Evolutionary conservation across 1,140 invertebrate genomes (phyloP), one percentile per base, ranked within the genome.

Genomic region (Drosophila ambigua): DNA sequence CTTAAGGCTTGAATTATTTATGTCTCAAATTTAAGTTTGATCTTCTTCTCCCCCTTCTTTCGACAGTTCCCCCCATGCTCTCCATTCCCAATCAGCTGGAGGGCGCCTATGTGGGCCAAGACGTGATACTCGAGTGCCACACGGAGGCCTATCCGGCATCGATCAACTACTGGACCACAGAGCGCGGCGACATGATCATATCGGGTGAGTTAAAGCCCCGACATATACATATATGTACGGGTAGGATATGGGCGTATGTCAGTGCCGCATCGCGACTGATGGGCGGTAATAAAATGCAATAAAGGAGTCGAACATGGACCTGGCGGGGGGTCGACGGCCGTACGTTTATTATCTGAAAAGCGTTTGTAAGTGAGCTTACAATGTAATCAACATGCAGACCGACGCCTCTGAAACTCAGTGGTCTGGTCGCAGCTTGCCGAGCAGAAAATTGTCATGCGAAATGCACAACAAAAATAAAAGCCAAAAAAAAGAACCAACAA

Each of bases 141-240:
- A 97, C 96, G 0, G 97, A 98, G 92, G 97, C 97, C 49, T 97
- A 96, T 92, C 97, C 97, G 9, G 95, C 95, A 57, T 97, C 97
- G 7, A 97, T 97, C 83, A 97, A 97, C 92, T 97, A 97, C 79
- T 97, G 96, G 96, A 97, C 96, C 5, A 97, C 95, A 1, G 96
- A 97, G 79, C 93, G 94, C 41, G 96, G 96, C 45, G 96, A 97
- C 82, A 97, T 97, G 96, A 97, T 97, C 77, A 95, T 97, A 92
- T 96, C 96, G 90, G 96, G 96, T 97, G 94, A 95, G 94, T 93
- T 39, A 7, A 44, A 16, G 16, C 2, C 6, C 90, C 87, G 90
- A 71, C 20, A 48, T 44, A 24, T n/a, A n/a, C 20, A 20, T 20
- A 20, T 20, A 20, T 20, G 20, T 20, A 20, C 7, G 23, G 3